Evolutionary conservation across 2,797 vertebrate genomes (phyloP), one percentile per base, ranked within the genome.

Genomic region (Enteromius treurensis): DNA sequence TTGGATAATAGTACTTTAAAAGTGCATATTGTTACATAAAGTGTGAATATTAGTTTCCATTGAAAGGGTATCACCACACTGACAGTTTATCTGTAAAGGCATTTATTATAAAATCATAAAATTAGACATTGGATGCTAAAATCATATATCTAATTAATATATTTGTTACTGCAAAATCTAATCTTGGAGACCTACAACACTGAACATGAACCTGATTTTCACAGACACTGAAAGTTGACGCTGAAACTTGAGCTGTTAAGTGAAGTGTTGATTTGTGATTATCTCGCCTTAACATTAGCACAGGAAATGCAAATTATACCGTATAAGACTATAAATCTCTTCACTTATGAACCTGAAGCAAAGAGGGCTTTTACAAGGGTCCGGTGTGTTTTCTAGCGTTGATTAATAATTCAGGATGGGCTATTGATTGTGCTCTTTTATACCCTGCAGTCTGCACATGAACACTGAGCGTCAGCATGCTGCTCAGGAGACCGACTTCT

Each of bases 361-460:
- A 77, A 29, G 8, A 71, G 29, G 17, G 80, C 51, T 77, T 45
- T 70, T 85, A 47, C 76, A 75, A 84, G 83, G 82, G 45, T 80
- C 47, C 67, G 85, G 42, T 81, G 70, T 85, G 87, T 77, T 80
- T 88, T 86, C 84, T 88, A 85, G 58, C 73, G 67, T 49, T 78
- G 62, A 87, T 94, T 88, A 95, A 93, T 94, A 94, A 95, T 95
- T 93, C 90, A 95, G 85, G 51, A 47, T 10, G 6, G 1, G 17
- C 73, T 90, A 93, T 93, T 92, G 93, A 95, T 93, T 86, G 26
- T 79, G 29, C 77, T 65, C 83, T 82, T 88, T 87, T 62, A 90
- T 82, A 82, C 75, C 88, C 88, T 90, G 90, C 91, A 91, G 89
- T 84, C 85, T 85, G 71, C 75, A 79, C 68, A 77, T 84, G 82